Evolutionary conservation across 2,888 invertebrate species (phyloP).

Genomic region (Protophormia terraenovae): DNA sequence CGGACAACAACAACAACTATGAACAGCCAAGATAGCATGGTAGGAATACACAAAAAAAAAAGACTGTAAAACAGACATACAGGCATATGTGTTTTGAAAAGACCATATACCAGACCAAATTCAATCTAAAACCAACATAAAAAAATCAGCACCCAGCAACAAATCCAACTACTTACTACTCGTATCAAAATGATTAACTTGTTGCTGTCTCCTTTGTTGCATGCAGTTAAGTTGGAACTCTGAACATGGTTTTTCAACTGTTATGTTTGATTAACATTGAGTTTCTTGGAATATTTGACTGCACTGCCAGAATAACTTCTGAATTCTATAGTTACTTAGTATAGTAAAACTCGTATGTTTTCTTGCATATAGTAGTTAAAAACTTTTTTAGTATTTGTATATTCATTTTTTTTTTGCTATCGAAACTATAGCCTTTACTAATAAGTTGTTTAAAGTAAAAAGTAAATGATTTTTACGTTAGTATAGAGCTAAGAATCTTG

Average conservation of each 20-base stretch:
- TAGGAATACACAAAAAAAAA: background rate
- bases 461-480: background rate
- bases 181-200: conserved; percentile 66
- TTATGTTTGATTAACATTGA: conserved; percentile 57
- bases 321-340: too few species aligned
- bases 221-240: conserved; percentile 16
- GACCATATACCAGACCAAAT: conserved; percentile 10
- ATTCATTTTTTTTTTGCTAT: conserved; percentile 14
- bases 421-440: background rate
- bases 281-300: conserved; percentile 54
- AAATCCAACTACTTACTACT: conserved; percentile 8
- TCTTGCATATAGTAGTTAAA: background rate
- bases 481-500: background rate
- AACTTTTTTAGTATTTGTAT: background rate
- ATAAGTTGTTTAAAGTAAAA: background rate
- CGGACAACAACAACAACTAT: too few species aligned
- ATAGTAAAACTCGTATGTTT: background rate
- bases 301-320: conserved; percentile 31
- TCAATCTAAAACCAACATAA: background rate
- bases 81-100: conserved; percentile 3
- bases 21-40: background rate
- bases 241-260: conserved; percentile 36
- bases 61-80: background rate
- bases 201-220: conserved; percentile 46
- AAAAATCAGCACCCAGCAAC: background rate